A percentile compares a stretch with the other conserved stretches of the same genome.
Evolutionary conservation across 2,113 vertebrate genomes (phyloP).

Genomic region (Neolamprologus hecqui): DNA sequence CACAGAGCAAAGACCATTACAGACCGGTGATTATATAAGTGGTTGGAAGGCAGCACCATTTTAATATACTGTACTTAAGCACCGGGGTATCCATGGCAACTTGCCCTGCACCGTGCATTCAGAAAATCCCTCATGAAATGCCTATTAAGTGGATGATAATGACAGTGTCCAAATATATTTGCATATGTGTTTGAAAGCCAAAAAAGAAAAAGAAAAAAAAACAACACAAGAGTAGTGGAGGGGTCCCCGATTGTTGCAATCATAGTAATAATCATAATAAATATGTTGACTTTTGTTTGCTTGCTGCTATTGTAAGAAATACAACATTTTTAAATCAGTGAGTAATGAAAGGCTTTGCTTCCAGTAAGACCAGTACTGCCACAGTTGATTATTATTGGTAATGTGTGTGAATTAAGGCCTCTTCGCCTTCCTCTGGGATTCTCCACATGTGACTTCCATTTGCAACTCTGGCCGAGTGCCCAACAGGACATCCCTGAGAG

Average conservation of each 20-base stretch:
- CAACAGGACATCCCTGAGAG: constrained; percentile 75
- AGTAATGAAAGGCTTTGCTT: background rate
- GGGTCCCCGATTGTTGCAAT: constrained; percentile 5
- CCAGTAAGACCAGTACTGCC: background rate
- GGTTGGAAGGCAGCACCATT: constrained; percentile 62
- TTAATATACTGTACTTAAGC: constrained; percentile 73
- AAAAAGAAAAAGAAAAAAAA: background rate
- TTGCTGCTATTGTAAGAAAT: background rate
- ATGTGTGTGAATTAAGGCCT: constrained; percentile 44
- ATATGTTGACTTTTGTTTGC: background rate
- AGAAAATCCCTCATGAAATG: constrained; percentile 73
- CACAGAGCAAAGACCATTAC: constrained; percentile 69
- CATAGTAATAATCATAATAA: background rate
- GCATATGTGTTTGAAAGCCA: constrained; percentile 61
- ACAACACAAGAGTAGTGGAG: background rate
- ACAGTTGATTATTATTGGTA: background rate
- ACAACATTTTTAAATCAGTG: background rate
- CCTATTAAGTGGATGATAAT: constrained; percentile 76
- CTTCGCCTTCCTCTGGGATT: constrained; percentile 39
- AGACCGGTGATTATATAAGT: constrained; percentile 69
- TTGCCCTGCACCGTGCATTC: constrained; percentile 59
- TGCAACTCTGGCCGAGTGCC: constrained; percentile 63
- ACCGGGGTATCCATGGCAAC: constrained; percentile 76
- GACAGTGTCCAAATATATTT: constrained; percentile 73
- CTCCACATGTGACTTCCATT: constrained; percentile 72